Base-by-base conservation (phyloP, 2,888 invertebrate species). In the Thecocarcelia acutangulata region DNA sequence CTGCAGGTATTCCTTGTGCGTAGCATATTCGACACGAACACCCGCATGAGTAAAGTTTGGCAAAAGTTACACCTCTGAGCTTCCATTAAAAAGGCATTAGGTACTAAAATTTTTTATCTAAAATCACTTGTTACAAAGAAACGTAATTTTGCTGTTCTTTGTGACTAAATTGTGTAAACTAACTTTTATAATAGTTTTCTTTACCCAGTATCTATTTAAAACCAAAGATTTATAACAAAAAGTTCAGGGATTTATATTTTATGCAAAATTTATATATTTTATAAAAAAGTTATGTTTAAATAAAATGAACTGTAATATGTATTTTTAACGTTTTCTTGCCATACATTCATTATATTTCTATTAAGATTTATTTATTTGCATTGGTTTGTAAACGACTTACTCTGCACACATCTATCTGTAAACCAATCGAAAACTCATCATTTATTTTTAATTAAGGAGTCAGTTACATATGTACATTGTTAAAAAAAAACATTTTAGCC, bases 1-100 rank as follows among this genome's bases (percentile, higher is more conserved):
- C 87, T 95, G n/a, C 94, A 95, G 92, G 95, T 97, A 2, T 90
- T 95, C 52, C 94, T 97, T 92, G 93, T 97, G 15, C 94, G 94
- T 83, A 95, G 95, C 89, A 92, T 97, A 24, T 97, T 97, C 86
- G 95, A 96, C 87, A 90, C 88, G 0, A 91, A 92, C 3, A 90
- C 89, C 4, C 89, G 89, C n/a, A 85, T 90, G 84, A 87, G 87
- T 76, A 84, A 85, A 28, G 83, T 91, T 33, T 91, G 90, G 91
- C 86, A 87, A 13, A 91, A 89, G 70, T 28, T 91, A 42, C 79
- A 74, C n/a, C 64, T 85, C 66, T 85, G 84, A 64, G 54, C 21
- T 15, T n/a, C 12, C 21, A 40, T 13, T n/a, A 83, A 74, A 58
- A 68, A 3, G 15, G 3, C 9, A 19, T 15, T 24, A 21, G 3